These are phyloP conservation scores for Crossaster papposus DNA, from an alignment of 53 echinoderm and acorn worm species.

Conservation along the genomic window DNA sequence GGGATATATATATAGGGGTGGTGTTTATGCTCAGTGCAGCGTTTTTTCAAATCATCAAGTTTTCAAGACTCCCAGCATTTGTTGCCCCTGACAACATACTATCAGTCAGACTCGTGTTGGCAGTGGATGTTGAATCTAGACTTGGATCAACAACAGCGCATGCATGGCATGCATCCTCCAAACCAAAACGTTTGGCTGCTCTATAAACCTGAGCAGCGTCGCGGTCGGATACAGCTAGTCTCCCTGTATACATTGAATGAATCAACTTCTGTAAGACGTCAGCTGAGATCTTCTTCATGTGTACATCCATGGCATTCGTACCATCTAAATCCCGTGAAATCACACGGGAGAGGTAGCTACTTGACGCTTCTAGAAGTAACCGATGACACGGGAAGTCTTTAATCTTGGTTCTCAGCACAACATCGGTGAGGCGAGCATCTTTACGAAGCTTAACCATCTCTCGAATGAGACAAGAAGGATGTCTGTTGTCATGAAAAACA, in stretches of 20 bases:
- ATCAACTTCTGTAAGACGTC: slow-evolving; percentile 88
- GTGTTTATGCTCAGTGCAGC: no score
- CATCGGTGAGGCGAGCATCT: slow-evolving; percentile 80
- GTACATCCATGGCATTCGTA: slow-evolving; percentile 84
- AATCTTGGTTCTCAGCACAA: slow-evolving; percentile 80
- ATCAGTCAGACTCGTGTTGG: slow-evolving; percentile 59
- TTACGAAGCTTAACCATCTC: slow-evolving; percentile 80
- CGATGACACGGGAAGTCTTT: slow-evolving; percentile 90
- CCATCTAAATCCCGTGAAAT: slow-evolving; percentile 76
- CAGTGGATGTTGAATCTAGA: slow-evolving; percentile 62
- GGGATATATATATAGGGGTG: no score
- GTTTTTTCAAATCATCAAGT: not conserved
- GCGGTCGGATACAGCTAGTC: slow-evolving; percentile 80
- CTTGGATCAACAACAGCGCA: slow-evolving; percentile 71
- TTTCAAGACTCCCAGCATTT: slow-evolving; percentile 16
- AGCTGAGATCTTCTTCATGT: slow-evolving; percentile 75
- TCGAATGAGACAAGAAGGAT: slow-evolving; percentile 72
- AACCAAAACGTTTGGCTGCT: slow-evolving; percentile 75
- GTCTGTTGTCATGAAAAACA: slow-evolving; percentile 69
- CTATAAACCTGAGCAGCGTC: slow-evolving; percentile 79
- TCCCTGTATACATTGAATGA: slow-evolving; percentile 84
- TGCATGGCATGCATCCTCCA: slow-evolving; percentile 79
- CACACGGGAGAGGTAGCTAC: slow-evolving; percentile 69
- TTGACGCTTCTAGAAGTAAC: slow-evolving; percentile 81
- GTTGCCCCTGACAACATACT: slow-evolving; percentile 25